Percentiles rank a stretch among this genome's conserved stretches.
Conservation (phyloP, 1,140 invertebrate genomes). For the Drosophila trapezifrons region DNA sequence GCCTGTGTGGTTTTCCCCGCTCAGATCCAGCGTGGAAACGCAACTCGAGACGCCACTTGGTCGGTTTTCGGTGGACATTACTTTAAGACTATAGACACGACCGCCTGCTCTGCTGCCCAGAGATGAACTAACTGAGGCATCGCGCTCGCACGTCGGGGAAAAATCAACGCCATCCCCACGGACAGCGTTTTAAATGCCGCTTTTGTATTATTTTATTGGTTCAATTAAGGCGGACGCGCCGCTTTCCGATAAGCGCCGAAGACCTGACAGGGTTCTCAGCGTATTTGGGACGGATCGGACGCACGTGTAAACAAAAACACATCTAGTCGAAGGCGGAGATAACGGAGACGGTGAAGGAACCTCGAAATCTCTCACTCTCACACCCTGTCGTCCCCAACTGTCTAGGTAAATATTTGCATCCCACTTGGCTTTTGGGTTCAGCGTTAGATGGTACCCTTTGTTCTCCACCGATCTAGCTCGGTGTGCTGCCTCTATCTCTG, state of each 20-base stretch:
- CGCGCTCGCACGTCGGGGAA: slow-evolving; percentile 23
- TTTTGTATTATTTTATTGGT: slow-evolving; percentile 79
- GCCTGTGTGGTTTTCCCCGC: slow-evolving; percentile 27
- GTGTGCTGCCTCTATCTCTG: background rate
- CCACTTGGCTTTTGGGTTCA: background rate
- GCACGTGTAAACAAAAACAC: slow-evolving; percentile 59
- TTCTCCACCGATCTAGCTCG: slow-evolving; percentile 10
- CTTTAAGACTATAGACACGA: slow-evolving; percentile 24
- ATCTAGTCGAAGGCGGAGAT: slow-evolving; percentile 2
- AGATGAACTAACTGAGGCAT: slow-evolving; percentile 68
- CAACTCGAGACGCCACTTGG: slow-evolving; percentile 48
- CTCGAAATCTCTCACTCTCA: slow-evolving; percentile 10
- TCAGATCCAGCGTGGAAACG: slow-evolving; percentile 67
- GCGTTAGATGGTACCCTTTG: slow-evolving; percentile 22
- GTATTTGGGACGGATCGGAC: slow-evolving; percentile 22
- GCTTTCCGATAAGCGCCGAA: slow-evolving; percentile 58
- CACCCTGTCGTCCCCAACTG: background rate
- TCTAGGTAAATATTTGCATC: slow-evolving; percentile 41
- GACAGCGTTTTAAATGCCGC: slow-evolving; percentile 68
- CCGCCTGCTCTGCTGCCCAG: slow-evolving; percentile 58
- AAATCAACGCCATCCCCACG: slow-evolving; percentile 57
- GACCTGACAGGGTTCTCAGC: slow-evolving; percentile 27
- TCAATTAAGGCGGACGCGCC: slow-evolving; percentile 66
- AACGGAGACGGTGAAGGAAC: slow-evolving; percentile 12
- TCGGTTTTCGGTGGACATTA: slow-evolving; percentile 52